Evolutionary conservation across 2,113 vertebrate genomes (phyloP).

Genomic region (Phalacrocorax carbo): DNA sequence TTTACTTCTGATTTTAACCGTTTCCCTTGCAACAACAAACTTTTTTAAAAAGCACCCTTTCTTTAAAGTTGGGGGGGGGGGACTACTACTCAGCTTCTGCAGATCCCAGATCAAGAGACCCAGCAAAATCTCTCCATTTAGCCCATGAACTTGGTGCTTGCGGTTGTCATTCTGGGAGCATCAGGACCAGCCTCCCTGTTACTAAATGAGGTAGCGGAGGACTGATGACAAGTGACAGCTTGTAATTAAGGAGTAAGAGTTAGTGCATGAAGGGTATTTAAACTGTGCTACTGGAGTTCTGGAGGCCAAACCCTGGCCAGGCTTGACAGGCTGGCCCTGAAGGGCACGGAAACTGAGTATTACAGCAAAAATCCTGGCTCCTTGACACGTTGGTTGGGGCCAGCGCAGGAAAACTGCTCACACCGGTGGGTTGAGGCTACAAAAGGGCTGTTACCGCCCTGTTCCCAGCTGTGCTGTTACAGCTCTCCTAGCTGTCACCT

Average conservation of each 20-base stretch:
- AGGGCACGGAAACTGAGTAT: neutral
- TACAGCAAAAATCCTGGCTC: neutral
- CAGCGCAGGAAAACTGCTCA: neutral
- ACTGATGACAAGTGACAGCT: neutral
- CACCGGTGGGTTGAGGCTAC: accelerated
- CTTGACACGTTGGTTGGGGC: accelerated
- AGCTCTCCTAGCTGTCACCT: neutral
- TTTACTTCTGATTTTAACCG: neutral
- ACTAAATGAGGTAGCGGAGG: neutral
- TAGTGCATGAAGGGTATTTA: neutral
- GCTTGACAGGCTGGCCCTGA: neutral
- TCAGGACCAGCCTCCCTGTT: neutral
- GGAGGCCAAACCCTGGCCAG: neutral
- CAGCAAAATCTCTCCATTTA: neutral
- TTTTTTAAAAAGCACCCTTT: neutral
- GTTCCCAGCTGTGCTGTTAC: neutral
- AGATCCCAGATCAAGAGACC: neutral
- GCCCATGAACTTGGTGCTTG: neutral
- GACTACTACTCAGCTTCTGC: no score
- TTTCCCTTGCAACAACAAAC: neutral
- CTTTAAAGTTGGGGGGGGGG: neutral
- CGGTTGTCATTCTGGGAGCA: neutral
- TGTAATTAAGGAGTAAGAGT: neutral
- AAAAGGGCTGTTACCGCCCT: neutral
- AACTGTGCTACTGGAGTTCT: neutral